Base-by-base conservation (phyloP, 2,113 vertebrate genomes). In the Cephalopholis sonnerati region DNA sequence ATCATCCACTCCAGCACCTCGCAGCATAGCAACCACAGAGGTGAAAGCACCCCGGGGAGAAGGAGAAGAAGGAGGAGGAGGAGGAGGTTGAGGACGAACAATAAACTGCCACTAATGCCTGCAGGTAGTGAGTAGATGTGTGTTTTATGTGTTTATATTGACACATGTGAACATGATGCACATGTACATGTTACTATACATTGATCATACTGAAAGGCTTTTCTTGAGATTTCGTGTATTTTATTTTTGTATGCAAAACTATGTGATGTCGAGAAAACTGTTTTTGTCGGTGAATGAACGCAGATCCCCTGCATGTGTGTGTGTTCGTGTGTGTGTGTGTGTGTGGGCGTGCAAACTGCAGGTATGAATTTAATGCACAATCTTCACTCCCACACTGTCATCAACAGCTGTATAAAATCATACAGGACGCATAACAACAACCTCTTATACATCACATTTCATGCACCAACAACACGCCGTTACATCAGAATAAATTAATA, bases 21-120 rank as follows among this genome's bases (percentile, higher is more conserved):
- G 79, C 91, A 91, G 87, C 92, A 90, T 94, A 92, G 91, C 92
- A 92, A 94, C 91, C 87, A 90, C 88, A 90, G 88, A 93, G 91
- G 93, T 93, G 92, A 93, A 88, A 76, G 88, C 93, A 75, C 91
- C 91, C 89, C 44, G 13, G 91, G 89, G 89, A 89, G 84, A 84
- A 84, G 83, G 41, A 85, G 82, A 59, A 74, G 78, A 13, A 70
- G 75, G 22, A 55, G 62, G 64, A 70, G 69, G 48, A 89, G 74
- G 70, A 83, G 59, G 77, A 81, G 71, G 82, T 32, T 36, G 63
- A 86, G 51, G 77, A 89, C 9, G 86, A 91, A 87, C 83, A 93
- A 92, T 89, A 79, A 89, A 69, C 79, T 75, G 79, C 75, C 83
- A 71, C 73, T 79, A 53, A 82, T 67, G 84, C 77, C 89, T 85